Conservation (phyloP, 1,140 invertebrate genomes). For the Pentalonia nigronervosa region DNA sequence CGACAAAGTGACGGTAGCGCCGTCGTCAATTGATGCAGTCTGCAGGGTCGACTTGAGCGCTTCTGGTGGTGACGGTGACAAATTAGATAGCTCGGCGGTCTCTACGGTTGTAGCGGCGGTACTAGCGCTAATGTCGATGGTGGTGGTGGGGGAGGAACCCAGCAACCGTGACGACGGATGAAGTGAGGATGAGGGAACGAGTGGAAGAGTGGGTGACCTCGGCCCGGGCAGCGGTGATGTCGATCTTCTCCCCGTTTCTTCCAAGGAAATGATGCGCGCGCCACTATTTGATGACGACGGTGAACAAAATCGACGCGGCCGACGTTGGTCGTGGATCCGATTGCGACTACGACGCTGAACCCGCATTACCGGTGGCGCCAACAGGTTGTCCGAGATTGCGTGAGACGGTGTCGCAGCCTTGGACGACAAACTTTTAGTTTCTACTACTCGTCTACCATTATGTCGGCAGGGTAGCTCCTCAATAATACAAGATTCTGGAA, state of each 20-base stretch:
- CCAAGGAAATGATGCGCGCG: too few relatives aligned
- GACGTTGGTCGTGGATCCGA: not conserved
- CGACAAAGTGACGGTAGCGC: too few relatives aligned
- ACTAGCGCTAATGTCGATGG: not conserved
- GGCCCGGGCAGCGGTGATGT: not conserved
- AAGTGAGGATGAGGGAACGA: too few relatives aligned
- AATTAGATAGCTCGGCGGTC: not conserved
- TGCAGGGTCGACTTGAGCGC: not conserved
- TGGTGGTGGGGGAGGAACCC: not conserved
- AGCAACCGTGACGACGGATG: not conserved
- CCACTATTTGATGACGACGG: not conserved
- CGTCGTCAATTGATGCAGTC: not conserved
- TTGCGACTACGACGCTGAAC: not conserved
- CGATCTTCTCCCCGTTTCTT: not conserved
- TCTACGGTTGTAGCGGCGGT: not conserved
- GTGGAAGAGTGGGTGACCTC: not conserved
- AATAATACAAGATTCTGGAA: not conserved
- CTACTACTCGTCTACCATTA: not conserved
- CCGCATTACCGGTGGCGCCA: not conserved
- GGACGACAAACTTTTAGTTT: not conserved
- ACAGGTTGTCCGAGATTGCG: not conserved
- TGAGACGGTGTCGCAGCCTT: not conserved
- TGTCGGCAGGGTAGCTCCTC: not conserved
- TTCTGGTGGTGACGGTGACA: not conserved
- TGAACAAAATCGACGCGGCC: not conserved